Evolutionary conservation across 2,797 vertebrate genomes (phyloP), one percentile per base, ranked within the genome.

Genomic region (Darevskia nairensis): DNA sequence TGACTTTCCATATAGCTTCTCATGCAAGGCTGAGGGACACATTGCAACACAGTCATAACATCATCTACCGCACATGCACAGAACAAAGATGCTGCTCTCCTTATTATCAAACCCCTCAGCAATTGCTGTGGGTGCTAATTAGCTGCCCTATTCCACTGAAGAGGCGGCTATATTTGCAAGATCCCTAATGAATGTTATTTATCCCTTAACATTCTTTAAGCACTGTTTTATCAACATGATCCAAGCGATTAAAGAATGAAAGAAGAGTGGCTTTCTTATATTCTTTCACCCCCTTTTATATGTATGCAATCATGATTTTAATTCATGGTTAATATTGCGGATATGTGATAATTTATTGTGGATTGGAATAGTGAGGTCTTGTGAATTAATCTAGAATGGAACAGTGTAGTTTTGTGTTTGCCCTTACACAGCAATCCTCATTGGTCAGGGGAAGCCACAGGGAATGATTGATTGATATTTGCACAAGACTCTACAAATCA

Each of bases 101-200:
- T 32, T 81, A n/a, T 61, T 64, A 39, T 50, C 76, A 71, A 55
- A 35, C 6, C 25, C 29, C 27, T 29, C n/a, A 72, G 19, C 39
- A 29, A 59, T 41, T 32, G 78, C 69, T 61, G 68, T 59, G 39
- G 35, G 9, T 87, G 68, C 50, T 80, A 61, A 44, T 80, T 61
- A 76, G 55, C 72, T 76, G 32, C 35, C 32, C 13, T 19, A 9
- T 66, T 69, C 19, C 59, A 27, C 32, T 21, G 17, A 21, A 55
- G 46, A 84, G 69, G n/a, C 55, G 69, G 69, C 32, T 39, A 3
- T 35, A 61, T 74, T 84, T 35, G 15, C 82, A 84, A 84, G 32
- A 59, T 84, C n/a, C 46, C 32, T 59, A 59, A 84, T 59, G 8
- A 59, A 75, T 71, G 17, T 69, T 59, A 59, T 84, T 84, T 84